phyloP scores from a whole-genome alignment of 1,140 invertebrate species.

The Brachionus angularis region DNA sequence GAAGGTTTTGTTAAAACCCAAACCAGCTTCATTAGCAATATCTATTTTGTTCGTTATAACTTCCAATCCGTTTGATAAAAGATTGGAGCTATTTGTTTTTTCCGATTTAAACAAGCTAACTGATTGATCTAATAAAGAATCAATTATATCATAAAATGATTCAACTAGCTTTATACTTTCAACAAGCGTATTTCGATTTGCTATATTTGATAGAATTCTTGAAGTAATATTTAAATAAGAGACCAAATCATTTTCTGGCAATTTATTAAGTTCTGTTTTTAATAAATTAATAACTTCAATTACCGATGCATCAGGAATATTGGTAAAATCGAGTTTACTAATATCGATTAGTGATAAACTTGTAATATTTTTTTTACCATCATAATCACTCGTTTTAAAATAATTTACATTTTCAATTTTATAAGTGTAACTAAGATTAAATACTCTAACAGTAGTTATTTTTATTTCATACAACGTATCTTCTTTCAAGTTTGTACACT shows the following conservation, averaged over 20 bases:
- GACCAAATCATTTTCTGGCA: not conserved
- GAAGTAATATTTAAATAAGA: not conserved
- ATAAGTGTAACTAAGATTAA: too few relatives aligned
- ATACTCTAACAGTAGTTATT: too few relatives aligned
- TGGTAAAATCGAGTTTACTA: too few relatives aligned
- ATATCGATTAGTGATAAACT: too few relatives aligned
- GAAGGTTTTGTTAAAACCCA: not conserved
- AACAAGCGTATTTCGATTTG: not conserved
- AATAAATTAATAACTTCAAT: not conserved
- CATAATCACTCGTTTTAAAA: too few relatives aligned
- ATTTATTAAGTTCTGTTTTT: not conserved
- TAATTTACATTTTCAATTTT: too few relatives aligned
- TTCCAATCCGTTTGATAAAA: constrained; percentile 1
- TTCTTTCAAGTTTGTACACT: too few relatives aligned
- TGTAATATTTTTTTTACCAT: too few relatives aligned
- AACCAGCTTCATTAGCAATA: not conserved
- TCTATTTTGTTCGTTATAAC: constrained; percentile 5
- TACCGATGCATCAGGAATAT: not conserved
- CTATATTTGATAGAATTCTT: not conserved
- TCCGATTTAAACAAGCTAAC: not conserved
- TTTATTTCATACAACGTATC: too few relatives aligned
- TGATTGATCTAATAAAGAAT: not conserved
- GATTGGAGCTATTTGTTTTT: not conserved
- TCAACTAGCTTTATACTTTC: not conserved
- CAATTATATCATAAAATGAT: not conserved